phyloP scores from a whole-genome alignment of 2,888 invertebrate genomes.

The Orchesellides sinensis region DNA sequence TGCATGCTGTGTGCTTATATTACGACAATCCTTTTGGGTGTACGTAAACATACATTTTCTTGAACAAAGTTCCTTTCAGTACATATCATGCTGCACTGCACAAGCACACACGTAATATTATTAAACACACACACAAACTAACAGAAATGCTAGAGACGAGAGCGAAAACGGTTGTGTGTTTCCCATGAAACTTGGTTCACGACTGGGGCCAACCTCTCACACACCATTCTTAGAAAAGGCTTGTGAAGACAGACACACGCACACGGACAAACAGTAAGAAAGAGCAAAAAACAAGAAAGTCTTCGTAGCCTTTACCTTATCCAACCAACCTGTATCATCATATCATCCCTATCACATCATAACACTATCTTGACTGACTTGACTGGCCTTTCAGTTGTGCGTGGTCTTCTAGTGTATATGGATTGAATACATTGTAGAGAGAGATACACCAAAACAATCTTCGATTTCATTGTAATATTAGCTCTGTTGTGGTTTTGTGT shows the following conservation, averaged over 20 bases:
- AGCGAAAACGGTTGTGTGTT: constrained; percentile 64
- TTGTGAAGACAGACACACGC: not conserved
- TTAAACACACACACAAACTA: not conserved
- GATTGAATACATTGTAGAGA: too few relatives aligned
- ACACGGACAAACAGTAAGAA: constrained; percentile 38
- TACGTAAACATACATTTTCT: too few relatives aligned
- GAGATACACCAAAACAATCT: too few relatives aligned
- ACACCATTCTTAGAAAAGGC: constrained; percentile 54
- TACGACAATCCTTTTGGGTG: not conserved
- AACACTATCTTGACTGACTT: too few relatives aligned
- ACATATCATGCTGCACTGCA: constrained; percentile 12
- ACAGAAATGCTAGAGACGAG: constrained; percentile 28
- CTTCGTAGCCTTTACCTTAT: not conserved
- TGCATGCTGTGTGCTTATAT: too few relatives aligned
- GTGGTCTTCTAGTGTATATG: too few relatives aligned
- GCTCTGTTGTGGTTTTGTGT: too few relatives aligned
- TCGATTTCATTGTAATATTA: too few relatives aligned
- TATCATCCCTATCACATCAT: not conserved
- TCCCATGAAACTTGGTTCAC: constrained; percentile 67
- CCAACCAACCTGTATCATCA: not conserved
- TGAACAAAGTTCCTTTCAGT: too few relatives aligned
- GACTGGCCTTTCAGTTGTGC: not conserved
- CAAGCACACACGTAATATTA: constrained; percentile 2
- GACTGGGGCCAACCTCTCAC: constrained; percentile 51
- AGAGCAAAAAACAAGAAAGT: not conserved